Evolutionary conservation across 2,888 invertebrate genomes (phyloP).

Genomic region (Onthophagus sagittarius): DNA sequence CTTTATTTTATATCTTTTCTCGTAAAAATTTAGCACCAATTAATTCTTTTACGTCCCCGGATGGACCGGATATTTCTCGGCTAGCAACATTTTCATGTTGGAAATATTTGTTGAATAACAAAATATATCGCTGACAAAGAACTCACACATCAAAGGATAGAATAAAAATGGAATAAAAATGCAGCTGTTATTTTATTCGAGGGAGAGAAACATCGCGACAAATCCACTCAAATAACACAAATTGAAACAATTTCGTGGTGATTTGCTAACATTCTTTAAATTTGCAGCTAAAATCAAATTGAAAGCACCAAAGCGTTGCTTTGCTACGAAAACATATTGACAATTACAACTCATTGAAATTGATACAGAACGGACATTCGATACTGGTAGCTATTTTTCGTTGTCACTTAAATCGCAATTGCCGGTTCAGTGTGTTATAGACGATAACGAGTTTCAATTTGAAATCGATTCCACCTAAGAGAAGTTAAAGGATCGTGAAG

Average conservation of each 20-base stretch:
- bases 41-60: neutral
- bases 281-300: neutral
- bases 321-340: neutral
- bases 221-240: neutral
- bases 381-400: neutral
- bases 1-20: constrained; percentile 8
- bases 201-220: neutral
- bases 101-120: neutral
- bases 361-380: neutral
- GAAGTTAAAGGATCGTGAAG: no score
- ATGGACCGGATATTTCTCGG: neutral
- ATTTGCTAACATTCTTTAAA: neutral
- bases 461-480: no score
- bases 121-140: neutral
- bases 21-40: constrained; percentile 11
- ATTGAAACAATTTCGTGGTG: neutral
- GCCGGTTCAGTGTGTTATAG: neutral
- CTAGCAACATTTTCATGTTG: neutral
- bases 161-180: neutral
- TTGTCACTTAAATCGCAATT: neutral
- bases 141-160: neutral
- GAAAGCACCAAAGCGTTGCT: no score
- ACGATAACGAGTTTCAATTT: no score
- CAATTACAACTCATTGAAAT: neutral
- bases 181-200: neutral